Percentiles rank a stretch among this genome's conserved stretches.
Evolutionary conservation across 2,888 invertebrate species (phyloP).

Genomic region (Temnothorax unifasciatus): DNA sequence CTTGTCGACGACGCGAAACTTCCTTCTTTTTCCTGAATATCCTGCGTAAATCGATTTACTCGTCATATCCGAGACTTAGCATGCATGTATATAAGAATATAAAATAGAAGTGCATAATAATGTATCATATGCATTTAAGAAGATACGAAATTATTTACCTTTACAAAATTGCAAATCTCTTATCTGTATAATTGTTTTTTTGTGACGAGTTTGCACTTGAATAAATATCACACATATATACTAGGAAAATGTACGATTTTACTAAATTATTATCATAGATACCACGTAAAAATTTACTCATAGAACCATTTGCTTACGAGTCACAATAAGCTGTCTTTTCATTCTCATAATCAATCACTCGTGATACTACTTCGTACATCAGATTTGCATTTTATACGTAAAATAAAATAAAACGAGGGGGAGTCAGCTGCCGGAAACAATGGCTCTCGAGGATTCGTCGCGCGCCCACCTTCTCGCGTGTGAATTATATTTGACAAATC

Average conservation of each 20-base stretch:
- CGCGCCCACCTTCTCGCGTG: slow-evolving; percentile 35
- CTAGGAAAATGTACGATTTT: not conserved
- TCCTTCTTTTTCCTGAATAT: not conserved
- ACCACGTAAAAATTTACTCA: not conserved
- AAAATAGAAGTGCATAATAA: not conserved
- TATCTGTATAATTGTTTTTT: not conserved
- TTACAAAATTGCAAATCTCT: not conserved
- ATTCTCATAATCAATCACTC: not conserved
- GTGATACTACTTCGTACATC: not conserved
- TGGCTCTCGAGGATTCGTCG: slow-evolving; percentile 41
- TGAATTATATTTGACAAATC: slow-evolving; percentile 68
- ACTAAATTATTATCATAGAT: not conserved
- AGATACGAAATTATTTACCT: not conserved
- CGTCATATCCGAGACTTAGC: not conserved
- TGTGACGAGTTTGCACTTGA: not conserved
- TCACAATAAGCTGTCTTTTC: not conserved
- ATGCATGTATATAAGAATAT: not conserved
- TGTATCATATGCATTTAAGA: not conserved
- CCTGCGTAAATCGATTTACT: slow-evolving; percentile 9
- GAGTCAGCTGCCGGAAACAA: slow-evolving; percentile 49
- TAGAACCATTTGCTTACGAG: not conserved
- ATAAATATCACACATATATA: not conserved
- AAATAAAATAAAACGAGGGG: slow-evolving; percentile 1
- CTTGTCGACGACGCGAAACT: not conserved
- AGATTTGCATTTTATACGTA: slow-evolving; percentile 9